A percentile compares a stretch with the other conserved stretches of the same genome.
These are phyloP conservation scores for Piscicola geometra DNA, from an alignment of 2,888 invertebrate species.

Conservation along the genomic window DNA sequence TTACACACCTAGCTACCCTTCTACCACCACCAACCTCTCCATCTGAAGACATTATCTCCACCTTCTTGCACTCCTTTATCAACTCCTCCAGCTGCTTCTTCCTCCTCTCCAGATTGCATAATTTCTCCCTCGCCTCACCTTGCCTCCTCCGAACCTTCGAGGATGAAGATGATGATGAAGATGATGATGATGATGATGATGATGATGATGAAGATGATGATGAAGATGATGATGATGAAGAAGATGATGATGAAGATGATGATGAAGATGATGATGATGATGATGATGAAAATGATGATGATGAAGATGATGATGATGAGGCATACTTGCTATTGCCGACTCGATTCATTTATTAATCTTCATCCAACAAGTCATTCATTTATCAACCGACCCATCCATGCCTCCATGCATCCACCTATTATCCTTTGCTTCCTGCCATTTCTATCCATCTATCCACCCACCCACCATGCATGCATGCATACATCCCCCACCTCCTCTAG, in stretches of 20 bases:
- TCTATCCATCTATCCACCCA: too few species aligned
- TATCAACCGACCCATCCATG: too few species aligned
- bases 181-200: conserved; percentile 28
- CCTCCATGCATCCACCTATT: too few species aligned
- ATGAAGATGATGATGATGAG: too few species aligned
- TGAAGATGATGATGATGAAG: conserved; percentile 27
- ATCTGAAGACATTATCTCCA: conserved; percentile 40
- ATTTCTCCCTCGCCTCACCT: conserved; percentile 69
- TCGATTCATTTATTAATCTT: too few species aligned
- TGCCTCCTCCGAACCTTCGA: conserved; percentile 71
- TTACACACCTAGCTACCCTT: too few species aligned
- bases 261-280: conserved; percentile 21
- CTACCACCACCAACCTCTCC: conserved; percentile 47
- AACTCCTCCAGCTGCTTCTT: conserved; percentile 70
- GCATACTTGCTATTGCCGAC: too few species aligned
- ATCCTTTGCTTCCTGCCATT: too few species aligned
- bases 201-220: conserved; percentile 21
- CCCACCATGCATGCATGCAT: too few species aligned
- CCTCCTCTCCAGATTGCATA: conserved; percentile 58
- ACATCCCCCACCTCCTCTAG: conserved; percentile 50
- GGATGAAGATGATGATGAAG: conserved; percentile 1
- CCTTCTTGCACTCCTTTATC: conserved; percentile 68
- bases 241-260: conserved; percentile 21
- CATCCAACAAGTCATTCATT: too few species aligned
- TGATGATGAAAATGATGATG: too few species aligned